Conservation (phyloP, 2,113 vertebrate genomes). For the Notechis scutatus region DNA sequence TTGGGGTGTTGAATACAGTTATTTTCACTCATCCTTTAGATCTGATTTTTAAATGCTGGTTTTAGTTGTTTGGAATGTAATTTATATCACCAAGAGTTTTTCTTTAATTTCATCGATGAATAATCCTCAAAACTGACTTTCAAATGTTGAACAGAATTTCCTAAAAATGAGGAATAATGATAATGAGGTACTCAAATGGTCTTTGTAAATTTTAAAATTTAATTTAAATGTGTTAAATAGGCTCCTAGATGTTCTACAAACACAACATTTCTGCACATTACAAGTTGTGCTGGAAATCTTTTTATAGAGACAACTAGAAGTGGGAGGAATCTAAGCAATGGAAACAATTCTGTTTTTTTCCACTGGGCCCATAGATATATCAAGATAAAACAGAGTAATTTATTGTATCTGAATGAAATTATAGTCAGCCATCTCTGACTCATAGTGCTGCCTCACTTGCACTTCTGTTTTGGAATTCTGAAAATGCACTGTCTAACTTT, state of each 20-base stretch:
- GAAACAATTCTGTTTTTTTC: background rate
- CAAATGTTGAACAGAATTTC: background rate
- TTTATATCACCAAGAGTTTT: background rate
- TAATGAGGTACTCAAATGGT: background rate
- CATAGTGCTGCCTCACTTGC: background rate
- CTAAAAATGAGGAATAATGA: background rate
- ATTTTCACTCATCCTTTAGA: background rate
- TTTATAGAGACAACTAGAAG: background rate
- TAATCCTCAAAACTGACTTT: background rate
- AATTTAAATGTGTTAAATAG: background rate
- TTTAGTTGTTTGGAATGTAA: background rate
- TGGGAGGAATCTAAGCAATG: background rate
- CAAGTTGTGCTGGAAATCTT: background rate
- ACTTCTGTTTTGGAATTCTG: slow-evolving; percentile 1
- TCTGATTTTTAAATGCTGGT: background rate
- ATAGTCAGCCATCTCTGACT: background rate
- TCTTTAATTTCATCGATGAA: background rate
- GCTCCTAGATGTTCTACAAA: background rate
- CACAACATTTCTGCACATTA: background rate
- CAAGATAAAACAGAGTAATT: background rate
- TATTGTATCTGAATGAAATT: background rate
- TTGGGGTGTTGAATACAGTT: background rate
- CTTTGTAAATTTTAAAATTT: background rate
- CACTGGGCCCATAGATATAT: background rate
- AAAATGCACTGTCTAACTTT: background rate